These are phyloP conservation scores for Catharus minimus DNA, from an alignment of 2,113 vertebrate genomes.

Conservation along the genomic window DNA sequence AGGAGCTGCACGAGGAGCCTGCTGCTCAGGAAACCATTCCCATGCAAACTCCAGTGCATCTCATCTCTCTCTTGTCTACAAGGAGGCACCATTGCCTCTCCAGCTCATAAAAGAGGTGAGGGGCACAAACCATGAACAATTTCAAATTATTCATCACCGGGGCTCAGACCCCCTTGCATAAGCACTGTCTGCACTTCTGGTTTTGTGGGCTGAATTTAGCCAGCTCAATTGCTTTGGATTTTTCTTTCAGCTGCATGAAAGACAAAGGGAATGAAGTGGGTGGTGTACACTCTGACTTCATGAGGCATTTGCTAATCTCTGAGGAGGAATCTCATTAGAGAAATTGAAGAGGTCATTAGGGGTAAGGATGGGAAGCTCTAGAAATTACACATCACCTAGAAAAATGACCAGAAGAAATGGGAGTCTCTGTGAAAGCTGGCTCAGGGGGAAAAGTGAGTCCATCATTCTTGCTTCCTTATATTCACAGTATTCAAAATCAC, in stretches of 20 bases:
- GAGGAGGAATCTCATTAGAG: slow-evolving; percentile 19
- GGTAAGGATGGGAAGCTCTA: not conserved
- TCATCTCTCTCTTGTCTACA: not conserved
- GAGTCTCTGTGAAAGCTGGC: not conserved
- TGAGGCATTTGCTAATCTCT: slow-evolving; percentile 20
- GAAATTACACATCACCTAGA: not conserved
- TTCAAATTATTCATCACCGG: not conserved
- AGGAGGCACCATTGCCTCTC: not conserved
- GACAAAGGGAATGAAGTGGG: not conserved
- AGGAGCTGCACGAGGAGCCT: not conserved
- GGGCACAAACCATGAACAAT: not conserved
- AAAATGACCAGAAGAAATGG: not conserved
- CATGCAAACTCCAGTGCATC: not conserved
- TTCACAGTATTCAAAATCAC: not conserved
- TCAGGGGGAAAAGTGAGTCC: not conserved
- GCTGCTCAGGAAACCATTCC: not conserved
- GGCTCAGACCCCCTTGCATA: not conserved
- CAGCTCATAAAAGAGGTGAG: not conserved
- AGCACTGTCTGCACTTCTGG: not conserved
- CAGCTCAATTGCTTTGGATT: not conserved
- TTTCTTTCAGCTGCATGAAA: not conserved
- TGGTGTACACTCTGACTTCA: not conserved
- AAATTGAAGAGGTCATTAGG: slow-evolving; percentile 14
- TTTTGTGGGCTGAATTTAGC: not conserved
- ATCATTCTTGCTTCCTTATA: not conserved